Percentiles rank a stretch among this genome's conserved stretches.
Conservation (phyloP, 2,888 invertebrate species). For the Trachelus troglodyta region DNA sequence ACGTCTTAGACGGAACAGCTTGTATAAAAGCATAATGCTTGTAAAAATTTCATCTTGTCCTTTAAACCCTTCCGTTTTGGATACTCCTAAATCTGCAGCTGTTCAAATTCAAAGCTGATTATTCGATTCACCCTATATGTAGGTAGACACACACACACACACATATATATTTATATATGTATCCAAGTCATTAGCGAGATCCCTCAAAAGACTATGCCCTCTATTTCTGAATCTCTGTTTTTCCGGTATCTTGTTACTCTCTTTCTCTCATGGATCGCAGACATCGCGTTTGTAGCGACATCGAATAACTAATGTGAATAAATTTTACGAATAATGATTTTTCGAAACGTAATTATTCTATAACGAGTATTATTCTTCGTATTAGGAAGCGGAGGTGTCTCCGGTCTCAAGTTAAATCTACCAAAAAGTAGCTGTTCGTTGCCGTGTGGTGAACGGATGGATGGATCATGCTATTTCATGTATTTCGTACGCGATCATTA, state of each 20-base stretch:
- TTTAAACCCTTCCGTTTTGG: not conserved
- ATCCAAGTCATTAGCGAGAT: constrained; percentile 47
- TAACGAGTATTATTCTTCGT: constrained; percentile 21
- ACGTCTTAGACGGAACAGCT: not conserved
- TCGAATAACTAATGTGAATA: constrained; percentile 32
- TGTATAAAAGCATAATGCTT: not conserved
- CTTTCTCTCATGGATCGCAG: constrained; percentile 11
- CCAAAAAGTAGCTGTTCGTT: not conserved
- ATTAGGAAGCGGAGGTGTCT: constrained; percentile 15
- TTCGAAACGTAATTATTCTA: constrained; percentile 17
- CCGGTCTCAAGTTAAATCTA: constrained; percentile 4
- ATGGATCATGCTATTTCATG: not conserved
- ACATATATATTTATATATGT: constrained; percentile 32
- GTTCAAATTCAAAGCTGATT: constrained; percentile 16
- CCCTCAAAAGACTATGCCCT: not conserved
- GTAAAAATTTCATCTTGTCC: not conserved
- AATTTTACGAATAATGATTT: constrained; percentile 19
- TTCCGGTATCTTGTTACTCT: not conserved
- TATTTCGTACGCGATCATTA: not conserved
- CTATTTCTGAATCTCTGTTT: not conserved
- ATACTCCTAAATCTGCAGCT: not conserved
- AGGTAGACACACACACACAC: constrained; percentile 7
- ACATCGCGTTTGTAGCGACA: constrained; percentile 24
- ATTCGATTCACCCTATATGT: constrained; percentile 25
- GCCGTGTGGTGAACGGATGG: not conserved